Evolutionary conservation across 2,888 invertebrate species (phyloP).

Genomic region (Stenodera caucasica): DNA sequence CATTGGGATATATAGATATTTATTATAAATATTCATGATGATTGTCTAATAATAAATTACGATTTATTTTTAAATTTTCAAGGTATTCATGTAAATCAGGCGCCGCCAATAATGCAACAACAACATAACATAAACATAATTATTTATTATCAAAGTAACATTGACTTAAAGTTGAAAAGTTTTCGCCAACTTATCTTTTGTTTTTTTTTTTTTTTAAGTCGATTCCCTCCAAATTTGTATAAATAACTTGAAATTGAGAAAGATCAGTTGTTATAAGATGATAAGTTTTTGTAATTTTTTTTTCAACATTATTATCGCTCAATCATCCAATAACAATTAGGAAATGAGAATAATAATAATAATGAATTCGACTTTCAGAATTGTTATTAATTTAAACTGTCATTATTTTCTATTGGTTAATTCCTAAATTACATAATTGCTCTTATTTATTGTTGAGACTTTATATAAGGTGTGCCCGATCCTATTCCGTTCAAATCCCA

Average conservation of each 20-base stretch:
- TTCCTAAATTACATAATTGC: conserved; percentile 3
- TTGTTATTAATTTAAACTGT: background rate
- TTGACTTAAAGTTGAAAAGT: too few relatives aligned
- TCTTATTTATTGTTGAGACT: background rate
- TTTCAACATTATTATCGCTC: too few relatives aligned
- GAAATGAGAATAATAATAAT: background rate
- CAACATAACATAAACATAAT: background rate
- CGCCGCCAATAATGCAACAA: background rate
- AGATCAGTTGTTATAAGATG: too few relatives aligned
- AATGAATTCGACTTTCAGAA: background rate
- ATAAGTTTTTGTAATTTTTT: too few relatives aligned
- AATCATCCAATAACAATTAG: background rate
- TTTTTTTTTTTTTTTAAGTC: conserved; percentile 2
- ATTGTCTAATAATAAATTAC: background rate
- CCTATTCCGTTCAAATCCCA: too few relatives aligned
- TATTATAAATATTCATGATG: background rate
- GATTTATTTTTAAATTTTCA: conserved; percentile 4
- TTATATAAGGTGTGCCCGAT: conserved; percentile 2
- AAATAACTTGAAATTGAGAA: too few relatives aligned
- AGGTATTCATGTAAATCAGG: conserved; percentile 5
- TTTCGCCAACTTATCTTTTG: background rate
- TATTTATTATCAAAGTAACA: too few relatives aligned
- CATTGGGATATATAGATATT: background rate
- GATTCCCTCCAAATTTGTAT: too few relatives aligned
- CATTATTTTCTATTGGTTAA: background rate